Percentiles rank a stretch among this genome's conserved stretches.
Evolutionary conservation across 2,888 invertebrate species (phyloP).

Genomic region (Erynnis tages): DNA sequence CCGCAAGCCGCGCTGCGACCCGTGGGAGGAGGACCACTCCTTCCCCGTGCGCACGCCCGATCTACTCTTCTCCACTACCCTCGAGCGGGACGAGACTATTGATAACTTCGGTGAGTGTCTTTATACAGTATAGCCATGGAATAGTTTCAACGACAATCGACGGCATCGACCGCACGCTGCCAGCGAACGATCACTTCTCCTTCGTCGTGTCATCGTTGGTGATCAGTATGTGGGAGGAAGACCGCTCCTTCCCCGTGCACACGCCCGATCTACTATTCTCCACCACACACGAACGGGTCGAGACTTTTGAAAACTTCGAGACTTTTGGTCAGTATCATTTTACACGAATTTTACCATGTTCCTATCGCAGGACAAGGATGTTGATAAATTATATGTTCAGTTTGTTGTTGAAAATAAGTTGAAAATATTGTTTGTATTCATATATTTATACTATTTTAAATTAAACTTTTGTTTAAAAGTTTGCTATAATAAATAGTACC

Average conservation of each 20-base stretch:
- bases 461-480: no score
- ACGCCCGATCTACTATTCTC: conserved; percentile 85
- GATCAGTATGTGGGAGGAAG: conserved; percentile 89
- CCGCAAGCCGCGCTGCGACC: conserved; percentile 85
- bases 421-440: no score
- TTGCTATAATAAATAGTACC: neutral
- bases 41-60: conserved; percentile 67
- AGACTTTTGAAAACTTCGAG: conserved; percentile 91
- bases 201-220: conserved; percentile 86
- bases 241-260: conserved; percentile 76
- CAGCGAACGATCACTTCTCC: conserved; percentile 85
- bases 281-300: conserved; percentile 90
- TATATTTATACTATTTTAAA: no score
- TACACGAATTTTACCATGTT: no score
- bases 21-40: conserved; percentile 88
- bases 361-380: no score
- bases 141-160: no score
- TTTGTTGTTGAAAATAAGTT: no score
- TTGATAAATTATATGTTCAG: no score
- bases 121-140: neutral
- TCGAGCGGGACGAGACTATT: conserved; percentile 91
- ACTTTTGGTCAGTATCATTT: conserved; percentile 79
- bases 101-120: conserved; percentile 88
- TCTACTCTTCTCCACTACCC: conserved; percentile 87
- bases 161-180: conserved; percentile 85